Evolutionary conservation across 2,113 vertebrate species (phyloP), one percentile per base, ranked within the genome.

Genomic region (Phaetusa simplex): DNA sequence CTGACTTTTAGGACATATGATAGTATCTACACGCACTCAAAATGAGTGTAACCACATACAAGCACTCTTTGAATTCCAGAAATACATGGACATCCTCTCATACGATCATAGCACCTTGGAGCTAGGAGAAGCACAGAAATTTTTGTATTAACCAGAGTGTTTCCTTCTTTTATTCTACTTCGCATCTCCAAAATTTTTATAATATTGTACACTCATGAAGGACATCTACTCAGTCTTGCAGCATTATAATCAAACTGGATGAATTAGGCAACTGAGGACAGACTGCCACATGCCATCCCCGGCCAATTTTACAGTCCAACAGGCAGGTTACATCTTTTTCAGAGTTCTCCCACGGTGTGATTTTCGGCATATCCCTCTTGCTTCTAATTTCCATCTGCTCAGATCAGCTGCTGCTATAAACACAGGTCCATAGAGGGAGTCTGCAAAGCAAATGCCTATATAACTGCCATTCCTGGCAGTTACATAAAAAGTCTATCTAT

Each of bases 311-410:
- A 77, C 90, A 92, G 70, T 88, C 49, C 40, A 77, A 52, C 26
- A 80, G 56, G 21, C 82, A 93, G 43, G 49, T 82, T 88, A 86
- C 70, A 86, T 90, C 82, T 92, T 82, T 82, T 86, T 85, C n/a
- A 82, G 52, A 79, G 38, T 86, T 85, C 85, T 82, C 58, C 66
- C 71, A 88, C 0, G 1, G 47, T 69, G 43, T 77, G 47, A 47
- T 93, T 84, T 94, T 89, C 56, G 85, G 29, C 1, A 0, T 93
- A 74, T 67, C 30, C 77, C 40, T 94, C 50, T 65, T 67, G 40
- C 49, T 95, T 95, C 71, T 93, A 86, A 93, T 85, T 91, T 93
- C 82, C 92, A 87, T 93, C 87, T 96, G 81, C 55, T 96, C 77
- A 79, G 32, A 90, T 94, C 85, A 90, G 47, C 70, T 92, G 82